Percentiles rank a stretch among this genome's conserved stretches.
These are phyloP conservation scores for Caenorhabditis macrosperma DNA, from an alignment of 2,888 invertebrate species.

Conservation along the genomic window DNA sequence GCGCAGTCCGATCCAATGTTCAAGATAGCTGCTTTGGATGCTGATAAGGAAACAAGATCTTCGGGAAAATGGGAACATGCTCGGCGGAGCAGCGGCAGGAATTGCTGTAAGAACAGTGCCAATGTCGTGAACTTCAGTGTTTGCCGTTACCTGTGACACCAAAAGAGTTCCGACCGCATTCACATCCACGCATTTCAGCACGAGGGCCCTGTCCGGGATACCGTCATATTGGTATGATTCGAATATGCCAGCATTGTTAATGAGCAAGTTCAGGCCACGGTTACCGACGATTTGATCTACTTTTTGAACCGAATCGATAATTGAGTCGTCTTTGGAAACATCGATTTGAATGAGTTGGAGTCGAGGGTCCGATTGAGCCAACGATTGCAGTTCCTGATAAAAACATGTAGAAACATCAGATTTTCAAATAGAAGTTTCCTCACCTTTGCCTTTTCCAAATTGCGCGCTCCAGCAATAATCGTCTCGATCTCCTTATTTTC, in stretches of 20 bases:
- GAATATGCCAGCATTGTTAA: constrained; percentile 29
- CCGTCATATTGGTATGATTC: not conserved
- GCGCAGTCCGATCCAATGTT: constrained; percentile 44
- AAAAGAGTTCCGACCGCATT: constrained; percentile 11
- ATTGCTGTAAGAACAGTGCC: not conserved
- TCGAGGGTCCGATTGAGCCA: constrained; percentile 29
- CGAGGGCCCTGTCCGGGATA: not conserved
- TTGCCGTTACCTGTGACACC: not conserved
- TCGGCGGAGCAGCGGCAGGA: constrained; percentile 18
- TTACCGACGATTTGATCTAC: constrained; percentile 9
- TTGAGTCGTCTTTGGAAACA: constrained; percentile 22
- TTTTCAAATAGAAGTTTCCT: not conserved
- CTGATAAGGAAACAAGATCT: not conserved
- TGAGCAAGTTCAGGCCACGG: constrained; percentile 6
- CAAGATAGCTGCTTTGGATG: constrained; percentile 15
- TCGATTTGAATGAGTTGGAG: constrained; percentile 40
- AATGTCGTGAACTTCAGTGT: not conserved
- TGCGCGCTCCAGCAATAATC: constrained; percentile 38
- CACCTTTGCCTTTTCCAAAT: constrained; percentile 29
- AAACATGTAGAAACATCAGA: too few species aligned
- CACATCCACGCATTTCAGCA: constrained; percentile 6
- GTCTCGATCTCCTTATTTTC: constrained; percentile 30
- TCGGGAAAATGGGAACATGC: not conserved
- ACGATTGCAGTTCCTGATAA: constrained; percentile 45
- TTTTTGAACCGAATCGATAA: not conserved